Conservation (phyloP, 2,888 invertebrate genomes). For the Ligdia adustata region DNA sequence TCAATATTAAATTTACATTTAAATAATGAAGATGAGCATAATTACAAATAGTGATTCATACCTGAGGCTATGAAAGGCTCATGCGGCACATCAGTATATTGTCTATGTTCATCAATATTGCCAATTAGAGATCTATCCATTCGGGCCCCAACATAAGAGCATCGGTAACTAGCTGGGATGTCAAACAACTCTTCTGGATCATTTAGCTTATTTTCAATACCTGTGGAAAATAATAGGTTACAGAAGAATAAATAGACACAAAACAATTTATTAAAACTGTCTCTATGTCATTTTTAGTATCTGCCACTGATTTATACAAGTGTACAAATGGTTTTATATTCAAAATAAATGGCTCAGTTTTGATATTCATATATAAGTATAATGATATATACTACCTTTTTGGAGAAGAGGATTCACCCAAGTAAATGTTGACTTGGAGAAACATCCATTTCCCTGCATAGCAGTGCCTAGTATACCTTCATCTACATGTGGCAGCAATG, state of each 20-base stretch:
- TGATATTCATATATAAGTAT: background rate
- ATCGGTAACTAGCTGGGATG: conserved; percentile 87
- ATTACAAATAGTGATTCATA: conserved; percentile 36
- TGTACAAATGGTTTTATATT: too few species aligned
- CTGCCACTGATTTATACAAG: too few species aligned
- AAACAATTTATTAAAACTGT: too few species aligned
- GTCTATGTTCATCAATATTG: conserved; percentile 76
- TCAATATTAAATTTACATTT: too few species aligned
- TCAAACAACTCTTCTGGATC: conserved; percentile 93
- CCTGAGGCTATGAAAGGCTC: conserved; percentile 77
- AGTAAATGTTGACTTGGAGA: conserved; percentile 91
- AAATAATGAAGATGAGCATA: too few species aligned
- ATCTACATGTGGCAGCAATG: conserved; percentile 87
- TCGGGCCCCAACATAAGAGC: conserved; percentile 84
- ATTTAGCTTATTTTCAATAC: conserved; percentile 87
- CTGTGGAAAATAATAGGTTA: conserved; percentile 41
- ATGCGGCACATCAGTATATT: conserved; percentile 72
- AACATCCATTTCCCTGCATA: conserved; percentile 88
- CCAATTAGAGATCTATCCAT: conserved; percentile 84
- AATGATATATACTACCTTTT: conserved; percentile 82
- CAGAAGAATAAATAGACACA: too few species aligned
- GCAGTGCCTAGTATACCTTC: conserved; percentile 91
- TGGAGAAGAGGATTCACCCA: conserved; percentile 95
- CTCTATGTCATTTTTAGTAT: too few species aligned
- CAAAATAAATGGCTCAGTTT: too few species aligned